Percentiles rank a stretch among this genome's conserved stretches.
phyloP scores from a whole-genome alignment of 2,888 invertebrate species.

The Melanchra persicariae region DNA sequence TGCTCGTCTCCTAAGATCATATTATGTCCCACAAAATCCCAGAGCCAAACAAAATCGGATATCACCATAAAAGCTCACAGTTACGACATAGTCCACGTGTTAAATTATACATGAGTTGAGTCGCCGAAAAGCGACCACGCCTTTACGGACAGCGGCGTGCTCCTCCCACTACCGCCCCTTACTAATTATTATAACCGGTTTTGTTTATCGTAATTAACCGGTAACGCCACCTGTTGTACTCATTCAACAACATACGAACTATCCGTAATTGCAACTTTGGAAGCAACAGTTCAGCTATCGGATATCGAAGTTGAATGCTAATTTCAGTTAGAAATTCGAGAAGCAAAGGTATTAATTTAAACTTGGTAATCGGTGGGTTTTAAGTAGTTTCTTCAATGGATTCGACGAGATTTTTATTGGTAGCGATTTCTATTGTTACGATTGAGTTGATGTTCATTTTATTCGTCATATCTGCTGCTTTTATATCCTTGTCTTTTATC shows the following conservation, averaged over 20 bases:
- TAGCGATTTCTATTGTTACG: conserved; percentile 19
- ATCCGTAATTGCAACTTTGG: conserved; percentile 71
- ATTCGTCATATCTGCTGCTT: not conserved
- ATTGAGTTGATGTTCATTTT: conserved; percentile 5
- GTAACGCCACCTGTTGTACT: conserved; percentile 86
- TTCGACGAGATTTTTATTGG: conserved; percentile 37
- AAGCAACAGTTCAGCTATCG: conserved; percentile 64
- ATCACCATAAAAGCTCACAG: conserved; percentile 70
- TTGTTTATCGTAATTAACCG: conserved; percentile 86
- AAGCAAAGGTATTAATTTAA: conserved; percentile 52
- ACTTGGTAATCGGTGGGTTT: conserved; percentile 40
- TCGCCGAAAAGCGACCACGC: conserved; percentile 80
- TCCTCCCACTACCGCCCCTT: conserved; percentile 87
- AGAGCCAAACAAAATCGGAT: conserved; percentile 59
- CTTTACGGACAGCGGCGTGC: conserved; percentile 72
- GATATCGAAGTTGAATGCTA: conserved; percentile 63
- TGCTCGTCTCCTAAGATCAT: conserved; percentile 13
- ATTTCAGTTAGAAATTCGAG: conserved; percentile 55
- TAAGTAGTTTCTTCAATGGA: conserved; percentile 30
- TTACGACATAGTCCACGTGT: conserved; percentile 71
- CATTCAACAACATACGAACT: conserved; percentile 68
- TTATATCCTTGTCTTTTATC: conserved; percentile 1
- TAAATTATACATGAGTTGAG: conserved; percentile 79
- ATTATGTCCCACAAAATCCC: conserved; percentile 46
- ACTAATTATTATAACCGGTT: conserved; percentile 90